Evolutionary conservation across 2,113 vertebrate genomes (phyloP).

Genomic region (Tragelaphus strepsiceros): DNA sequence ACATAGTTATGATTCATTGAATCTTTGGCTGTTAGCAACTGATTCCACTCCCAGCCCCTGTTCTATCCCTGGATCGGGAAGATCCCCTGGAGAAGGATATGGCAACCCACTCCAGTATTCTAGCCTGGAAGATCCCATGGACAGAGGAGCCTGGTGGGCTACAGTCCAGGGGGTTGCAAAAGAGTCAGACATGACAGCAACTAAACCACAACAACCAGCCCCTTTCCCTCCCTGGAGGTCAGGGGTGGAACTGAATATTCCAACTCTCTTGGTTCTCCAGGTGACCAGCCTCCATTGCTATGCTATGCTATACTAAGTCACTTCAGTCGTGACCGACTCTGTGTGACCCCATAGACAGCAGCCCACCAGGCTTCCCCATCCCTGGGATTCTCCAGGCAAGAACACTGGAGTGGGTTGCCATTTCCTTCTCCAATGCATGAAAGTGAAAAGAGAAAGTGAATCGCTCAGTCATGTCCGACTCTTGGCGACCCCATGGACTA

Average conservation of each 20-base stretch:
- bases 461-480: too few relatives aligned
- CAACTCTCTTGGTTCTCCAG: background rate
- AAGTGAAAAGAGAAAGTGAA: too few relatives aligned
- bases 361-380: too few relatives aligned
- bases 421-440: too few relatives aligned
- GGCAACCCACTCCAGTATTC: background rate
- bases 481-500: too few relatives aligned
- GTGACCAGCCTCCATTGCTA: background rate
- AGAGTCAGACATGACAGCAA: background rate
- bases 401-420: too few relatives aligned
- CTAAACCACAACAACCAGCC: background rate
- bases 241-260: background rate
- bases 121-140: background rate
- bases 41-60: background rate
- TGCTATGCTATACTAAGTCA: too few relatives aligned
- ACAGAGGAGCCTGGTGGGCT: background rate
- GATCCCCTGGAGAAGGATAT: background rate
- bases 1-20: background rate
- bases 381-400: too few relatives aligned
- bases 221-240: background rate
- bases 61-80: accelerated
- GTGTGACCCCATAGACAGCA: too few relatives aligned
- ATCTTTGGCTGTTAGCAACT: background rate
- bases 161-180: background rate
- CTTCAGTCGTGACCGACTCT: too few relatives aligned